A percentile compares a stretch with the other conserved stretches of the same genome.
Conservation (phyloP, 2,113 vertebrate genomes). For the Pleuronectes platessa region DNA sequence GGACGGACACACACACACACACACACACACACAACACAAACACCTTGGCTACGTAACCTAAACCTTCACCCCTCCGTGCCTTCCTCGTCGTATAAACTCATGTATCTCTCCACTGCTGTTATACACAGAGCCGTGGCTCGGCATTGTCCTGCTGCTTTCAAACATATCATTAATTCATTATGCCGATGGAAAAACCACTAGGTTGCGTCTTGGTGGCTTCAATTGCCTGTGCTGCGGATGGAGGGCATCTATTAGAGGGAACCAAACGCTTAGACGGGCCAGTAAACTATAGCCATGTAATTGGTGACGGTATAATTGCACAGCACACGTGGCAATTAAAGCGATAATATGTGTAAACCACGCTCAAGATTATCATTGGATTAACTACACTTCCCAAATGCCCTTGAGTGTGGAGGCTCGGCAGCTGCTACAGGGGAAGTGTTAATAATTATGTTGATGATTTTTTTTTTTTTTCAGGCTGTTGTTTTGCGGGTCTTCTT, state of each 20-base stretch:
- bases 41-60: constrained; percentile 21
- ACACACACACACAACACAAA: constrained; percentile 27
- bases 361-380: constrained; percentile 76
- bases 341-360: constrained; percentile 75
- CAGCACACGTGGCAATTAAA: constrained; percentile 72
- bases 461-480: constrained; percentile 32
- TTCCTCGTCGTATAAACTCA: constrained; percentile 1
- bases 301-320: constrained; percentile 71
- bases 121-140: constrained; percentile 16
- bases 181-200: constrained; percentile 52
- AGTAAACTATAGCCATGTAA: constrained; percentile 73
- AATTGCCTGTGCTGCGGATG: constrained; percentile 37
- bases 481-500: constrained; percentile 53
- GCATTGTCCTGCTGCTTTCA: constrained; percentile 19
- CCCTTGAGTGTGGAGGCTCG: constrained; percentile 66
- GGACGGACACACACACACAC: constrained; percentile 17
- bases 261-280: constrained; percentile 59
- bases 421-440: constrained; percentile 71
- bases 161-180: constrained; percentile 70
- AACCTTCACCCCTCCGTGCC: not conserved
- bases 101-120: not conserved
- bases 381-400: constrained; percentile 77
- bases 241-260: constrained; percentile 62
- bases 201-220: constrained; percentile 43
- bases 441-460: constrained; percentile 66